A percentile compares a stretch with the other conserved stretches of the same genome.
phyloP scores from a whole-genome alignment of 2,113 vertebrate species.

The Cavia aperea region DNA sequence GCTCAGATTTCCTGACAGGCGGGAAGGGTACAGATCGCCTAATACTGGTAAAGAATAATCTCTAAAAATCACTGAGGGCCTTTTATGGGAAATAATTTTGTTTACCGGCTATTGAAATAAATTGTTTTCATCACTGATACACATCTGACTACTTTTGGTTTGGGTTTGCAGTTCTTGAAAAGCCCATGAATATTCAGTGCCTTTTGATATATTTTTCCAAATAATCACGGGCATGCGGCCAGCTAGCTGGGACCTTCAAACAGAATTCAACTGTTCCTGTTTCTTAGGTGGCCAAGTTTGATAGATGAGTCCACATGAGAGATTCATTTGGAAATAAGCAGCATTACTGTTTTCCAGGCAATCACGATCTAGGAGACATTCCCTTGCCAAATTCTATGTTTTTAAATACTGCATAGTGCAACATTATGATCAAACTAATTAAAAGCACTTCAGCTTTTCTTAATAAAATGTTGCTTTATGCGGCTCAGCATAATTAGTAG shows the following conservation, averaged over 20 bases:
- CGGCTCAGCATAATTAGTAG: slow-evolving; percentile 18
- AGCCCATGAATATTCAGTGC: not conserved
- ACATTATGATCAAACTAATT: slow-evolving; percentile 63
- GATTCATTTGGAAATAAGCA: slow-evolving; percentile 54
- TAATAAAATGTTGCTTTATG: slow-evolving; percentile 43
- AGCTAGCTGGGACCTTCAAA: slow-evolving; percentile 55
- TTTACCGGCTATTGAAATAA: slow-evolving; percentile 13
- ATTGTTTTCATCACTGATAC: slow-evolving; percentile 21
- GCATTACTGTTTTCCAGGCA: slow-evolving; percentile 45
- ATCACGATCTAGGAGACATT: slow-evolving; percentile 57
- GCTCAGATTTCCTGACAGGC: not conserved
- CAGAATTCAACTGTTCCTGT: slow-evolving; percentile 54
- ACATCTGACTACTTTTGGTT: slow-evolving; percentile 15
- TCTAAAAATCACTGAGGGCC: slow-evolving; percentile 1
- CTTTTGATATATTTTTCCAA: slow-evolving; percentile 26
- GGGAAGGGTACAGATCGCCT: not conserved
- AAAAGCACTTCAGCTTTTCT: slow-evolving; percentile 51
- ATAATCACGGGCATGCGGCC: slow-evolving; percentile 19
- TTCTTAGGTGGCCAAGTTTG: slow-evolving; percentile 55
- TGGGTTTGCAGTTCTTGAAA: slow-evolving; percentile 20
- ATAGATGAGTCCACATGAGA: slow-evolving; percentile 48
- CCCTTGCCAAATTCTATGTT: slow-evolving; percentile 55
- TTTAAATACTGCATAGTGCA: slow-evolving; percentile 34
- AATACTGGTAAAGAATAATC: not conserved
- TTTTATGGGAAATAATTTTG: slow-evolving; percentile 17